Conservation (phyloP, 2,888 invertebrate genomes). For the Camponotus fellah region DNA sequence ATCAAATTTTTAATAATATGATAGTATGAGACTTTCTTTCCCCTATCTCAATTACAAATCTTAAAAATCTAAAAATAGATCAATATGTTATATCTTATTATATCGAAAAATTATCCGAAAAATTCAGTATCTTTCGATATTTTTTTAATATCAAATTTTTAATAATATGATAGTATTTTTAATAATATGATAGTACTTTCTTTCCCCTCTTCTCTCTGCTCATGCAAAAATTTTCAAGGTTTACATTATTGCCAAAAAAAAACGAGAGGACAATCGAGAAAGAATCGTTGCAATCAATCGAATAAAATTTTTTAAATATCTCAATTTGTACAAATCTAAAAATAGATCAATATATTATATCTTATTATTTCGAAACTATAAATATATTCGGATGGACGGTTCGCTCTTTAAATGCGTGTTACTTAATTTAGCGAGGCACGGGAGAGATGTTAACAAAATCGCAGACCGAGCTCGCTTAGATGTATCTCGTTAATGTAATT, state of each 20-base stretch:
- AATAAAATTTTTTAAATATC: no score
- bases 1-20: neutral
- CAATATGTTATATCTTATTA: no score
- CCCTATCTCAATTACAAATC: no score
- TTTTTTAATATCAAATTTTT: neutral
- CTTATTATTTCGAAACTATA: neutral
- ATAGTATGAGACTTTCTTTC: neutral
- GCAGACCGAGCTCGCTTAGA: slow-evolving; percentile 28
- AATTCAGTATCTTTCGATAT: neutral
- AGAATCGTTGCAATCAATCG: neutral
- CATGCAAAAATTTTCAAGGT: neutral
- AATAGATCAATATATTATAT: neutral
- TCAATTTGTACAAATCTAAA: neutral
- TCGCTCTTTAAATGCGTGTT: slow-evolving; percentile 45
- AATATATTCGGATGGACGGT: neutral
- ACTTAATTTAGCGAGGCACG: slow-evolving; percentile 34
- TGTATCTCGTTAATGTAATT: slow-evolving; percentile 50
- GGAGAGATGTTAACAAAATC: slow-evolving; percentile 35
- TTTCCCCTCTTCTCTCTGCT: neutral
- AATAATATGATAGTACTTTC: no score
- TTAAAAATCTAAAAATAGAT: neutral
- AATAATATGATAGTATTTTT: neutral
- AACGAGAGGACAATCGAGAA: no score
- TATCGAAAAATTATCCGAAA: no score
- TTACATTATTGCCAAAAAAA: no score